phyloP scores from a whole-genome alignment of 2,888 invertebrate species.

The Meteorus cinctellus region DNA sequence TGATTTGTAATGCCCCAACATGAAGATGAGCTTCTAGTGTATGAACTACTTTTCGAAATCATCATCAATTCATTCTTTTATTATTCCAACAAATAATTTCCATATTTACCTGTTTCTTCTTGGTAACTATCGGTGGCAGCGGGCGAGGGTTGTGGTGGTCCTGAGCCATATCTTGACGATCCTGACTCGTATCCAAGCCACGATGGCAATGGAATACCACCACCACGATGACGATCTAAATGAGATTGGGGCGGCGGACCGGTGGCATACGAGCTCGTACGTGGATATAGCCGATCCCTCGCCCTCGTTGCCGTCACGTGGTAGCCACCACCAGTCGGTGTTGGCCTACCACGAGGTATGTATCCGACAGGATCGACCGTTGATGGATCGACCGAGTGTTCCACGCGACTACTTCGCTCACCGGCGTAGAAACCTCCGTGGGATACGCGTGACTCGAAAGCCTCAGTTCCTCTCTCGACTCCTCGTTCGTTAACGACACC shows the following conservation, averaged over 20 bases:
- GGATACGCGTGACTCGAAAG: slow-evolving; percentile 72
- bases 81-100: too few species aligned
- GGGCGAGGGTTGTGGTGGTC: slow-evolving; percentile 68
- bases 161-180: slow-evolving; percentile 67
- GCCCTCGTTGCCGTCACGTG: slow-evolving; percentile 72
- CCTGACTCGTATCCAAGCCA: slow-evolving; percentile 69
- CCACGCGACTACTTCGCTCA: slow-evolving; percentile 65
- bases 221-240: slow-evolving; percentile 68
- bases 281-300: slow-evolving; percentile 71
- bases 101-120: slow-evolving; percentile 64
- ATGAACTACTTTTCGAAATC: too few species aligned
- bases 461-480: slow-evolving; percentile 55
- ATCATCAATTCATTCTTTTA: too few species aligned
- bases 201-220: slow-evolving; percentile 65
- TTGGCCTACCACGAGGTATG: slow-evolving; percentile 67
- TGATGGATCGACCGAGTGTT: slow-evolving; percentile 64
- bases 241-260: slow-evolving; percentile 72
- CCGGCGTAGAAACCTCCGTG: slow-evolving; percentile 71
- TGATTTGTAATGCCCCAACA: too few species aligned
- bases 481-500: slow-evolving; percentile 75
- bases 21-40: too few species aligned
- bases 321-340: slow-evolving; percentile 62
- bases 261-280: slow-evolving; percentile 69
- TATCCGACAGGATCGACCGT: slow-evolving; percentile 69
- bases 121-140: slow-evolving; percentile 67